Evolutionary conservation across 2,888 invertebrate genomes (phyloP), one percentile per base, ranked within the genome.

Genomic region (Nipponacmea schrenckii): DNA sequence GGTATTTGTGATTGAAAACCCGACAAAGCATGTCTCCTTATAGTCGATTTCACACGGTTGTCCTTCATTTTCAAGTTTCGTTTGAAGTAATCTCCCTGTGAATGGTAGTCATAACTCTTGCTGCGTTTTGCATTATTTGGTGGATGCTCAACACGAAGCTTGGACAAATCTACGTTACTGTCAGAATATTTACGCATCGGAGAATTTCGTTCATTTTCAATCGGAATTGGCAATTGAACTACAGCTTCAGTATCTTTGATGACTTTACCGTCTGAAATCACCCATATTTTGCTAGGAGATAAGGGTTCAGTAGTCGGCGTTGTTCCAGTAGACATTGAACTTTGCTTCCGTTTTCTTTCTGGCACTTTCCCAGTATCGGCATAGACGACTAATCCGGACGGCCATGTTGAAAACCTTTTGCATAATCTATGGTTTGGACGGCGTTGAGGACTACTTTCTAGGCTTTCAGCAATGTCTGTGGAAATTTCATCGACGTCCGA

Each of bases 21-120:
- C 0, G 82, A 79, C 74, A 84, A 77, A 7, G 85, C 84, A 64
- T 83, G 83, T 12, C 79, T 69, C 3, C 85, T 78, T n/a, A 84
- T 69, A 12, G 79, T 81, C 0, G 82, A 83, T 71, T 85, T 85
- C 2, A 85, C 77, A 26, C 83, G 74, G 70, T 85, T 85, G 76
- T 85, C 83, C 73, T 80, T 80, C 45, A 78, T 64, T 50, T 68
- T 69, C 17, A 80, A 68, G 44, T 77, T 77, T 45, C 76, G 65
- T 68, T 78, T 74, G 64, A 76, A 80, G 62, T 80, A 78, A 67
- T 80, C 78, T 20, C 74, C 44, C 10, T 26, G 39, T 10, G 39
- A 39, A n/a, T 71, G 71, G 39, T 71, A 73, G 44, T 75, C 75
- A 62, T 72, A 68, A 39, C 72, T 72, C 14, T 70, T 46, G 24